These are phyloP conservation scores for Thunnus thynnus DNA, from an alignment of 2,113 vertebrate genomes.

Conservation along the genomic window DNA sequence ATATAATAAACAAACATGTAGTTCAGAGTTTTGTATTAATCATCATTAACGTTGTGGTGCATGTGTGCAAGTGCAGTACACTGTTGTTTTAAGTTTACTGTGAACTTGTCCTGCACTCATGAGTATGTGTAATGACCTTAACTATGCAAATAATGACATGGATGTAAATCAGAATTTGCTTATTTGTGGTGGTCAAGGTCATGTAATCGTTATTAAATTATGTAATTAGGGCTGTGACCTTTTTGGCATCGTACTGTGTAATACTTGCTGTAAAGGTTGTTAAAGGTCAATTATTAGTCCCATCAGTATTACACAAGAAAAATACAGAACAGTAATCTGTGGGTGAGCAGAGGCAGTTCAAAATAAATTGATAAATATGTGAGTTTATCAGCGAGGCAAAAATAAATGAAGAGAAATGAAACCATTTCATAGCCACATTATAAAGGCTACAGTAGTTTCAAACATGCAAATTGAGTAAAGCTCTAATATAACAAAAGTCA, in stretches of 20 bases:
- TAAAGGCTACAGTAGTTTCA: background rate
- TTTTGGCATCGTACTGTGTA: background rate
- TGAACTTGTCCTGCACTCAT: background rate
- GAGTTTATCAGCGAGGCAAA: background rate
- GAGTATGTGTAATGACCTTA: background rate
- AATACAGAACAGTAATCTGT: too few relatives aligned
- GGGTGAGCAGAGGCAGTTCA: too few relatives aligned
- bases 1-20: background rate
- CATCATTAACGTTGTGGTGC: background rate
- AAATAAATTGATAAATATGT: background rate
- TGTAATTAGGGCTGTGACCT: background rate
- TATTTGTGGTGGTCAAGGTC: background rate
- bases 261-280: background rate
- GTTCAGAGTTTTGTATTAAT: background rate
- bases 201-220: background rate
- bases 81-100: background rate
- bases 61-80: background rate
- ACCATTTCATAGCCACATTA: background rate
- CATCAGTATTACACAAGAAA: background rate
- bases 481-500: background rate
- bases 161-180: slow-evolving; percentile 21
- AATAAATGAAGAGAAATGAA: background rate
- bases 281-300: slow-evolving; percentile 8
- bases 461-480: slow-evolving; percentile 22
- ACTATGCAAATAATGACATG: background rate